Conservation (phyloP, 2,113 vertebrate genomes). For the Corydoras maculifer region DNA sequence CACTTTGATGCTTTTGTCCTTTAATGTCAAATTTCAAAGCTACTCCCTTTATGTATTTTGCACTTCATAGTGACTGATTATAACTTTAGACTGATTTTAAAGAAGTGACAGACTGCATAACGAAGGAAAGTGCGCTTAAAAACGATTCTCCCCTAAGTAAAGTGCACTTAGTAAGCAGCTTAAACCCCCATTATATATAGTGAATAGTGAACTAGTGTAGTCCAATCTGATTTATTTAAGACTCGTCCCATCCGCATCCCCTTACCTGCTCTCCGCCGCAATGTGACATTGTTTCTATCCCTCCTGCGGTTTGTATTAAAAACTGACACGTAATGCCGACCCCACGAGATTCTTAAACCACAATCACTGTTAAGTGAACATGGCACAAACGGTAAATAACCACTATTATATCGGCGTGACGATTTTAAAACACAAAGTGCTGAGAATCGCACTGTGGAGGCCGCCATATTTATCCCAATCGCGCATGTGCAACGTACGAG, state of each 20-base stretch:
- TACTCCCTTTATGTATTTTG: too few relatives aligned
- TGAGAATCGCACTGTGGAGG: constrained; percentile 29
- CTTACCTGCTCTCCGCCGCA: constrained; percentile 52
- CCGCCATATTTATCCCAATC: constrained; percentile 54
- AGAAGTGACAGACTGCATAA: not conserved
- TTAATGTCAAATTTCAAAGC: too few relatives aligned
- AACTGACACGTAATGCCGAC: constrained; percentile 5
- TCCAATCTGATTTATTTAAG: not conserved
- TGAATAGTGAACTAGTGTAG: not conserved
- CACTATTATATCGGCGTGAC: not conserved
- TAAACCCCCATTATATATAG: too few relatives aligned
- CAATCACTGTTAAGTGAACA: constrained; percentile 10
- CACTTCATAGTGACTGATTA: too few relatives aligned
- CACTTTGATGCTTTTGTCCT: too few relatives aligned
- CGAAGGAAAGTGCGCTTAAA: not conserved
- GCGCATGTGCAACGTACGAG: constrained; percentile 44
- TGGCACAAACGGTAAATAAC: not conserved
- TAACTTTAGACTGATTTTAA: too few relatives aligned
- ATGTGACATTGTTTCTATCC: constrained; percentile 53
- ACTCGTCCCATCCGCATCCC: not conserved
- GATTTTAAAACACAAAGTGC: constrained; percentile 42
- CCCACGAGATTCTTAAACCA: not conserved
- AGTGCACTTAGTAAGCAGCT: not conserved
- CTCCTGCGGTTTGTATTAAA: constrained; percentile 28
- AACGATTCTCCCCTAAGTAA: not conserved